Conservation (phyloP, 2,888 invertebrate genomes). For the Brenthis ino region DNA sequence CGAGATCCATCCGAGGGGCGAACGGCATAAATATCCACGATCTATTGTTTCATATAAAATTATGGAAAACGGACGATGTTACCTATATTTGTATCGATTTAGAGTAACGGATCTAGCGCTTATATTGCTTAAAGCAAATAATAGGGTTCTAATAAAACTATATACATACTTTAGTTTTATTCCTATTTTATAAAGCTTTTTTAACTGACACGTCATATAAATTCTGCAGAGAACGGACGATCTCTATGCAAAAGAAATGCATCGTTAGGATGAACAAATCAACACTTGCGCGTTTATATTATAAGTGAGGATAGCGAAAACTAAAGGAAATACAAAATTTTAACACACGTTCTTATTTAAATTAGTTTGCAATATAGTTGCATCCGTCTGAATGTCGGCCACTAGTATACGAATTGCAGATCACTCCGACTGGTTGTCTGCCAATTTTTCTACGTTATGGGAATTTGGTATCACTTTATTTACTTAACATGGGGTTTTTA, state of each 20-base stretch:
- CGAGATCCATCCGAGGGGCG: constrained; percentile 17
- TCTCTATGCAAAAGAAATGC: too few species aligned
- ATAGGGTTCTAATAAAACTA: too few species aligned
- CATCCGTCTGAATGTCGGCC: neutral
- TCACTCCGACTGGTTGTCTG: neutral
- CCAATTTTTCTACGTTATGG: neutral
- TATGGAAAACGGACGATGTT: neutral
- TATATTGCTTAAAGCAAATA: neutral
- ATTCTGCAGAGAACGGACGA: too few species aligned
- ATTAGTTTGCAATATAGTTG: constrained; percentile 1
- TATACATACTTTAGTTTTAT: too few species aligned
- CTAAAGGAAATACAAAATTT: neutral
- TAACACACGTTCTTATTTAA: neutral
- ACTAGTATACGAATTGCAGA: neutral
- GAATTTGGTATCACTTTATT: neutral
- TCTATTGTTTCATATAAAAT: constrained; percentile 11
- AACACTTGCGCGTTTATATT: too few species aligned
- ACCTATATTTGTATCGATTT: neutral
- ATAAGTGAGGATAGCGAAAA: too few species aligned
- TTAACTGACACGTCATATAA: too few species aligned
- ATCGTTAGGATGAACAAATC: too few species aligned
- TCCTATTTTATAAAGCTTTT: too few species aligned
- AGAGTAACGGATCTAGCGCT: neutral
- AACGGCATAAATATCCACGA: constrained; percentile 11
- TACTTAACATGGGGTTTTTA: too few species aligned